A percentile compares a stretch with the other conserved stretches of the same genome.
Evolutionary conservation across 2,113 vertebrate genomes (phyloP).

Genomic region (Taxidea taxus): DNA sequence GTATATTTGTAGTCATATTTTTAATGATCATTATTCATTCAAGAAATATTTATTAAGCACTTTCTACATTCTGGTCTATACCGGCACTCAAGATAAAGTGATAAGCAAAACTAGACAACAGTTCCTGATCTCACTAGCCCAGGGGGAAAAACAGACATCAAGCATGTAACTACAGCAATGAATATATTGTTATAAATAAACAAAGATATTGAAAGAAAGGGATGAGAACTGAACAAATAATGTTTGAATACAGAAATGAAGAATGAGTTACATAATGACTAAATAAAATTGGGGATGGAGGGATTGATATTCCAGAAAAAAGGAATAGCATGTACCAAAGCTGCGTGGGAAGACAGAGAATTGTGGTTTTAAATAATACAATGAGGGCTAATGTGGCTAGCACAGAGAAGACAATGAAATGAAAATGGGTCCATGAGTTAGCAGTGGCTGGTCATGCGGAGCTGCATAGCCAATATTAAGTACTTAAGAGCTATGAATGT

Average conservation of each 20-base stretch:
- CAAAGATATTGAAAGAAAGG: slow-evolving; percentile 9
- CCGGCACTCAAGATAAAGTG: background rate
- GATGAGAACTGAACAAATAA: background rate
- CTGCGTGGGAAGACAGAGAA: background rate
- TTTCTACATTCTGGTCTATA: background rate
- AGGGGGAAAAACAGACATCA: background rate
- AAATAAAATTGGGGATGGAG: background rate
- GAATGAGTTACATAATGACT: background rate
- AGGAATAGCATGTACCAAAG: background rate
- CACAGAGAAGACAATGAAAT: background rate
- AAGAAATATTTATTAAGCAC: background rate
- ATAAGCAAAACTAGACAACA: background rate
- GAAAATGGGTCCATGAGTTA: background rate
- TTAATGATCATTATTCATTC: slow-evolving; percentile 15
- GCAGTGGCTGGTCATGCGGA: background rate
- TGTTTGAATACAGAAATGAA: slow-evolving; percentile 18
- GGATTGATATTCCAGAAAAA: background rate
- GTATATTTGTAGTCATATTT: slow-evolving; percentile 18
- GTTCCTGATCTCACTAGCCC: background rate
- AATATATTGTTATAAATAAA: background rate
- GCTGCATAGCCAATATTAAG: background rate
- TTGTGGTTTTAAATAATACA: background rate
- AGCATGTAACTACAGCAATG: background rate
- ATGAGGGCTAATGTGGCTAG: background rate
- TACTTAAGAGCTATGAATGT: background rate